Evolutionary conservation across 2,888 invertebrate genomes (phyloP).

Genomic region (Lepidochitona cinerea): DNA sequence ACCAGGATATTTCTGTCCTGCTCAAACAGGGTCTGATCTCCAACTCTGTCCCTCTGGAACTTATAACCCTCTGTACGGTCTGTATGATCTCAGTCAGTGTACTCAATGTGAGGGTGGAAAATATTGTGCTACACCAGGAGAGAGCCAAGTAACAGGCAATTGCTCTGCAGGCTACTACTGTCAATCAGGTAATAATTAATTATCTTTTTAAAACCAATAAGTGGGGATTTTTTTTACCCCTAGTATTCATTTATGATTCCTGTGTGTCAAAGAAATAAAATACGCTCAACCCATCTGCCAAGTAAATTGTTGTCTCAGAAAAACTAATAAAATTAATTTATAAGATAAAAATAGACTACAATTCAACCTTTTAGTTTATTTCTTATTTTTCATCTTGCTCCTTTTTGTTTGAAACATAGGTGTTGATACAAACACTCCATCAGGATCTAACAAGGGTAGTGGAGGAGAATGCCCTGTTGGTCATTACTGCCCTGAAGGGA

Average conservation of each 20-base stretch:
- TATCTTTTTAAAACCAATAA: background rate
- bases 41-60: conserved; percentile 66
- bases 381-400: too few species aligned
- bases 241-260: too few species aligned
- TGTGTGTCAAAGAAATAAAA: too few species aligned
- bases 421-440: conserved; percentile 59
- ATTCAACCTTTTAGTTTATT: too few species aligned
- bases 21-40: conserved; percentile 62
- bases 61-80: conserved; percentile 54
- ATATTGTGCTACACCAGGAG: conserved; percentile 58
- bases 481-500: conserved; percentile 59
- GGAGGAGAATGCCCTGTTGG: conserved; percentile 64
- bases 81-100: conserved; percentile 54
- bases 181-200: conserved; percentile 41
- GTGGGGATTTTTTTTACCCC: background rate
- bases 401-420: too few species aligned
- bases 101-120: conserved; percentile 65
- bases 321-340: too few species aligned
- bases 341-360: too few species aligned
- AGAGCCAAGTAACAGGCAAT: conserved; percentile 45
- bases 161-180: conserved; percentile 67
- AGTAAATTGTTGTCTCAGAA: too few species aligned
- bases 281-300: background rate
- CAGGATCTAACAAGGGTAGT: conserved; percentile 55
- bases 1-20: conserved; percentile 61